These are phyloP conservation scores for Sphenopsis melanotis DNA, from an alignment of 2,797 vertebrate species.

Conservation along the genomic window DNA sequence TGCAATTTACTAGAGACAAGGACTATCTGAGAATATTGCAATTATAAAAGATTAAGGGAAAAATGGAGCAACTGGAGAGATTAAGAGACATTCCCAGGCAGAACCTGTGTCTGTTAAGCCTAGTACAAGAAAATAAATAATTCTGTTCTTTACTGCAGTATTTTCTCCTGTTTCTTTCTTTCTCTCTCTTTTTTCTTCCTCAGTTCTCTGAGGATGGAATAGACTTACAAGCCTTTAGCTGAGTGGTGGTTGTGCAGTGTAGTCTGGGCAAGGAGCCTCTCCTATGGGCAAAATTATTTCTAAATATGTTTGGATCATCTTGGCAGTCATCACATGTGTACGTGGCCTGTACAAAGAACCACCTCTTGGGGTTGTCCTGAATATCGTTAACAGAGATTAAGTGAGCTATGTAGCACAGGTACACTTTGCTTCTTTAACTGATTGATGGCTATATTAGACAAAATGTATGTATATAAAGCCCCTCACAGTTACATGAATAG, in stretches of 20 bases:
- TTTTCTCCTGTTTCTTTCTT: not conserved
- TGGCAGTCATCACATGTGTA: rapidly evolving
- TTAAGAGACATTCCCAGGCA: not conserved
- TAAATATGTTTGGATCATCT: not conserved
- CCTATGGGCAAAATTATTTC: not conserved
- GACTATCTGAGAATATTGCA: not conserved
- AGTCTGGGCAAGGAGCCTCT: not conserved
- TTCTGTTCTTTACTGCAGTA: not conserved
- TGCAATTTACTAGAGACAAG: not conserved
- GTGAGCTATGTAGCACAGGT: not conserved
- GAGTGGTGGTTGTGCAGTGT: not conserved
- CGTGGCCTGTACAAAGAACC: not conserved
- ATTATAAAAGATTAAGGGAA: not conserved
- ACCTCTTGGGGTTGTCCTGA: not conserved
- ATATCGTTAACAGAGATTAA: not conserved
- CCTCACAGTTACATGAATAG: rapidly evolving
- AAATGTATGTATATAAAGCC: not conserved
- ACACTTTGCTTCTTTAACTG: not conserved
- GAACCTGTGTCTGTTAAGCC: not conserved
- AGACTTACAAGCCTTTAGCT: not conserved
- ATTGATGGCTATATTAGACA: not conserved
- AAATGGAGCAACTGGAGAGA: not conserved
- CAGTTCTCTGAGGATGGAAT: not conserved
- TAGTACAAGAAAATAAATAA: not conserved
- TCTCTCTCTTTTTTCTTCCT: not conserved